phyloP scores from a whole-genome alignment of 35 echinoderm and acorn worm species.

The Lytechinus variegatus region DNA sequence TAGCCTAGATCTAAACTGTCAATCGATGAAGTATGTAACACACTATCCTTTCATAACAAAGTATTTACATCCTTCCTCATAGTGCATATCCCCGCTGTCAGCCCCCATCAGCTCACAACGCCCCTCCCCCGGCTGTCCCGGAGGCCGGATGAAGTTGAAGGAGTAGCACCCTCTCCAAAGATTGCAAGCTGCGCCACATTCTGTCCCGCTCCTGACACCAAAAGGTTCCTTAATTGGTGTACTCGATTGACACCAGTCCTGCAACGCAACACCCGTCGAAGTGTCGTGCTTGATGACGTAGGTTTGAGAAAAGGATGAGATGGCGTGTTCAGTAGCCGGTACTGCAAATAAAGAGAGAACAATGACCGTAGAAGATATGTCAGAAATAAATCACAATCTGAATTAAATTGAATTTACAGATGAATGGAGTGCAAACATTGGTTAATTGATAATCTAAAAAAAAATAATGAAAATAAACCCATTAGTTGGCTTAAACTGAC shows the following conservation, averaged over 20 bases:
- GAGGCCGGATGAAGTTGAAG: slow-evolving; percentile 20
- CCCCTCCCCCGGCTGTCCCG: neutral
- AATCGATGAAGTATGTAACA: neutral
- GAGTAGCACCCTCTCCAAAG: neutral
- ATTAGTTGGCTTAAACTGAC: too few species aligned
- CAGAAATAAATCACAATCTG: neutral
- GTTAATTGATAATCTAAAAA: too few species aligned
- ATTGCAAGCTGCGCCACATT: neutral
- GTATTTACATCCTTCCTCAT: neutral
- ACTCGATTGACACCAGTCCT: neutral
- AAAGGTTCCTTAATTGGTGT: neutral
- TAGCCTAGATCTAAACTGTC: neutral
- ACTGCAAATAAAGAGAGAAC: neutral
- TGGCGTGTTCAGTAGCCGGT: neutral
- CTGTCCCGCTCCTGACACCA: neutral
- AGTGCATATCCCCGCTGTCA: neutral
- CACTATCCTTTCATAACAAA: neutral
- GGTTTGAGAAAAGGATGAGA: neutral
- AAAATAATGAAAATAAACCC: too few species aligned
- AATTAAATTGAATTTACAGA: too few species aligned
- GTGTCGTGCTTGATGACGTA: slow-evolving; percentile 19
- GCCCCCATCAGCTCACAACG: slow-evolving; percentile 9
- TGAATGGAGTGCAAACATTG: too few species aligned
- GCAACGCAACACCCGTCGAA: neutral
- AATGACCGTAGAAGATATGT: neutral